phyloP scores from a whole-genome alignment of 2,797 vertebrate genomes.

The Ceryle rudis region DNA sequence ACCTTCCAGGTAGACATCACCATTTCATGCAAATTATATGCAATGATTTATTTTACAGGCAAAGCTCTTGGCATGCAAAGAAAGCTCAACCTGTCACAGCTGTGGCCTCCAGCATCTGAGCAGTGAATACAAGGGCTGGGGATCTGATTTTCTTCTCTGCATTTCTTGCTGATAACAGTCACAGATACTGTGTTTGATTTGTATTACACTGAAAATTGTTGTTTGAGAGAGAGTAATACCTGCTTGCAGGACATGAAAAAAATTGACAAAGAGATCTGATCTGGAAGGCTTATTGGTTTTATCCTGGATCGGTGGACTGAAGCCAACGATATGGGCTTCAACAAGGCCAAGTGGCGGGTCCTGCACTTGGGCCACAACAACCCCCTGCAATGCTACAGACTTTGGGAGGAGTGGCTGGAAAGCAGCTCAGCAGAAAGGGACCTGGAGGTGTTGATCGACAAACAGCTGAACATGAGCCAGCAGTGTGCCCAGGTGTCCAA shows the following conservation, averaged over 20 bases:
- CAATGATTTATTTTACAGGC: background rate
- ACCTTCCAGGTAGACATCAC: constrained; percentile 84
- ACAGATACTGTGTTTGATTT: background rate
- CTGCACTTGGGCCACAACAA: too few species aligned
- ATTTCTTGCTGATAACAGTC: background rate
- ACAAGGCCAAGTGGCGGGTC: too few species aligned
- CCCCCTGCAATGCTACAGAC: too few species aligned
- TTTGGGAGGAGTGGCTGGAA: too few species aligned
- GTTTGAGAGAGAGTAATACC: background rate
- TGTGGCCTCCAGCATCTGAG: background rate
- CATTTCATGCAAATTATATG: background rate
- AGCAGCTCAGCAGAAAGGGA: too few species aligned
- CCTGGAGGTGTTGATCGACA: too few species aligned
- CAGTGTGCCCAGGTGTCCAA: too few species aligned
- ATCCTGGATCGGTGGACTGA: too few species aligned
- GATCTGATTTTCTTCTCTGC: background rate
- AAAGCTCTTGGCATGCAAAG: background rate
- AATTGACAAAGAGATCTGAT: background rate
- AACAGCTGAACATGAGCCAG: too few species aligned
- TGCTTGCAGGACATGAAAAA: background rate
- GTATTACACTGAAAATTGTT: background rate
- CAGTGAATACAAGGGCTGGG: background rate
- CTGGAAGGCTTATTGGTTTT: background rate
- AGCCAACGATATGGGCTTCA: too few species aligned
- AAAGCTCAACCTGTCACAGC: background rate